phyloP scores from a whole-genome alignment of 2,888 invertebrate species.

The Lucinisca nassula region DNA sequence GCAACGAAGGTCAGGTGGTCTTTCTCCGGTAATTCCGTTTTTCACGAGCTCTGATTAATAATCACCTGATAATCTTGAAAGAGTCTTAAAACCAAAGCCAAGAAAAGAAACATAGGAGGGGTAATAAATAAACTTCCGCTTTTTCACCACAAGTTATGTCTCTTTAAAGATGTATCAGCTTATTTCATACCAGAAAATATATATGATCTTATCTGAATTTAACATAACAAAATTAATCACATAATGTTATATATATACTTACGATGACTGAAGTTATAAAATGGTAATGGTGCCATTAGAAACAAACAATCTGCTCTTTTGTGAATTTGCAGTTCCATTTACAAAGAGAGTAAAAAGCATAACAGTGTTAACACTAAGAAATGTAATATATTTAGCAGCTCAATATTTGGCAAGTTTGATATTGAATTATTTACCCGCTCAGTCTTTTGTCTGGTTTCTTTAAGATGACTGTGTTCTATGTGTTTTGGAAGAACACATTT shows the following conservation, averaged over 20 bases:
- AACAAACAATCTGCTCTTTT: not conserved
- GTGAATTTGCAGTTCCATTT: not conserved
- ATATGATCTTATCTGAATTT: not conserved
- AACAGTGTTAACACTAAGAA: not conserved
- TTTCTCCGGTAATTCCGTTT: too few relatives aligned
- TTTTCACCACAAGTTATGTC: too few relatives aligned
- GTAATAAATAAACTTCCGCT: not conserved
- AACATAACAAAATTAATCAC: not conserved
- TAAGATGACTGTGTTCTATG: slow-evolving; percentile 22
- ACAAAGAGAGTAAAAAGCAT: not conserved
- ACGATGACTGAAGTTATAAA: not conserved
- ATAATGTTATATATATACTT: not conserved
- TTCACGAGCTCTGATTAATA: too few relatives aligned
- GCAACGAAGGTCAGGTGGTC: too few relatives aligned
- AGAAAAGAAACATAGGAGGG: not conserved
- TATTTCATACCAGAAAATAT: too few relatives aligned
- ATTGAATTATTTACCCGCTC: slow-evolving; percentile 26
- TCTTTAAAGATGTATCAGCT: too few relatives aligned
- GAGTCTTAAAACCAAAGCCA: not conserved
- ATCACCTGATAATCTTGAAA: not conserved
- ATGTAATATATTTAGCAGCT: not conserved
- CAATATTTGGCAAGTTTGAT: too few relatives aligned
- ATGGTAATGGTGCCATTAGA: not conserved
- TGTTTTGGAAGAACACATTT: not conserved
- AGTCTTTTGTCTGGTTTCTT: slow-evolving; percentile 9